Percentiles rank a stretch among this genome's conserved stretches.
Conservation (phyloP, 2,797 vertebrate genomes). For the Xenops minutus region DNA sequence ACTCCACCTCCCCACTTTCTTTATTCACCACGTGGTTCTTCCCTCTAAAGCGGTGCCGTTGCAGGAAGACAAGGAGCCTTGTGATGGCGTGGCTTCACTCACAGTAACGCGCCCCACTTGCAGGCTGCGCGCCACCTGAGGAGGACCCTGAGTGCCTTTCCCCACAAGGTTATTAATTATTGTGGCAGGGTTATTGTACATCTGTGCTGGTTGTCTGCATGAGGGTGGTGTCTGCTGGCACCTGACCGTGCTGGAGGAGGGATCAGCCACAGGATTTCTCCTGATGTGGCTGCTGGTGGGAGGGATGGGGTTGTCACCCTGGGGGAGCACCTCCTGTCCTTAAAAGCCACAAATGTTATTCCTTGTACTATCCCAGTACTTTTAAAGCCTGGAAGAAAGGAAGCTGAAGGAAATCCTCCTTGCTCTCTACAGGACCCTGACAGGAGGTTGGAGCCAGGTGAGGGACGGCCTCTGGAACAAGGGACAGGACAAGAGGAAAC, state of each 20-base stretch:
- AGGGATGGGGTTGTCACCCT: not conserved
- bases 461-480: not conserved
- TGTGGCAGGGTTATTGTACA: not conserved
- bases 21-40: not conserved
- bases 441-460: not conserved
- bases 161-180: not conserved
- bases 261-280: not conserved
- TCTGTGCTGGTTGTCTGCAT: not conserved
- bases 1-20: not conserved
- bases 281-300: not conserved
- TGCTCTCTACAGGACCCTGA: not conserved
- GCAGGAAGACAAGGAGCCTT: accelerated
- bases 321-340: not conserved
- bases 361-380: too few relatives aligned
- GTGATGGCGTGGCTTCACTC: not conserved
- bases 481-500: not conserved
- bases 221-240: not conserved
- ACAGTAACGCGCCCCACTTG: accelerated
- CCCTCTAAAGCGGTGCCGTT: not conserved
- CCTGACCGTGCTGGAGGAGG: accelerated
- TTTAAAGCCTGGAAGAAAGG: not conserved
- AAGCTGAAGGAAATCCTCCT: not conserved
- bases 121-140: not conserved
- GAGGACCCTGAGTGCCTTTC: not conserved
- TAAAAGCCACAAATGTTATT: not conserved